These are phyloP conservation scores for Megaustenia siamemsis DNA, from an alignment of 2,888 invertebrate species.

Conservation along the genomic window DNA sequence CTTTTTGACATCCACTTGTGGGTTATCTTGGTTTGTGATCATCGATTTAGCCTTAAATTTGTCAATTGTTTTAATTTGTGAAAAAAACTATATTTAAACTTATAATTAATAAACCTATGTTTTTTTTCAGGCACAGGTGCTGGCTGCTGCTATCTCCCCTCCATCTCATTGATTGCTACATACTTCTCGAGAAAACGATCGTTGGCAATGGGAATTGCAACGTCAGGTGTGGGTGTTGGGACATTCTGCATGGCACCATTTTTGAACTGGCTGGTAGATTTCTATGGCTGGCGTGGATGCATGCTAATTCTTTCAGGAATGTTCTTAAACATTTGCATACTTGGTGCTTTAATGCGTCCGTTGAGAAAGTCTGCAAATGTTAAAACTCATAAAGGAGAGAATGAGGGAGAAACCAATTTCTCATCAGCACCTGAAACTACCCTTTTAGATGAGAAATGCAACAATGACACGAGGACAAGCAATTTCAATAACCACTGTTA, in stretches of 20 bases:
- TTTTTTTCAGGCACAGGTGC: slow-evolving; percentile 26
- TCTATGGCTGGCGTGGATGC: slow-evolving; percentile 42
- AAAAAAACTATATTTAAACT: no score
- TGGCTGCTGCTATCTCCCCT: slow-evolving; percentile 37
- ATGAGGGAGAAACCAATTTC: no score
- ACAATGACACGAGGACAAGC: not conserved
- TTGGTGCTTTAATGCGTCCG: slow-evolving; percentile 36
- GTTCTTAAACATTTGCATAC: slow-evolving; percentile 34
- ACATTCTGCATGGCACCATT: slow-evolving; percentile 42
- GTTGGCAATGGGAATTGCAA: slow-evolving; percentile 30
- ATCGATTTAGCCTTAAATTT: no score
- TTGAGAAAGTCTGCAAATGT: slow-evolving; percentile 10
- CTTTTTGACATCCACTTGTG: no score
- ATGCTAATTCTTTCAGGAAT: slow-evolving; percentile 36
- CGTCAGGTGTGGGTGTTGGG: slow-evolving; percentile 32
- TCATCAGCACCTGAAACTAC: not conserved
- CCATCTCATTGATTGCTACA: slow-evolving; percentile 35
- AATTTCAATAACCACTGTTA: not conserved
- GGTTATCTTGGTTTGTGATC: no score
- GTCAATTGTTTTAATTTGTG: no score
- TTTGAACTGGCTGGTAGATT: slow-evolving; percentile 29
- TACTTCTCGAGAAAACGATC: slow-evolving; percentile 40
- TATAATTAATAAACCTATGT: no score
- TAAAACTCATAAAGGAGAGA: not conserved
- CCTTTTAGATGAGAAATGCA: not conserved